phyloP scores from a whole-genome alignment of 37 sponge, comb jelly and placozoan species.

The Spongilla lacustris region DNA sequence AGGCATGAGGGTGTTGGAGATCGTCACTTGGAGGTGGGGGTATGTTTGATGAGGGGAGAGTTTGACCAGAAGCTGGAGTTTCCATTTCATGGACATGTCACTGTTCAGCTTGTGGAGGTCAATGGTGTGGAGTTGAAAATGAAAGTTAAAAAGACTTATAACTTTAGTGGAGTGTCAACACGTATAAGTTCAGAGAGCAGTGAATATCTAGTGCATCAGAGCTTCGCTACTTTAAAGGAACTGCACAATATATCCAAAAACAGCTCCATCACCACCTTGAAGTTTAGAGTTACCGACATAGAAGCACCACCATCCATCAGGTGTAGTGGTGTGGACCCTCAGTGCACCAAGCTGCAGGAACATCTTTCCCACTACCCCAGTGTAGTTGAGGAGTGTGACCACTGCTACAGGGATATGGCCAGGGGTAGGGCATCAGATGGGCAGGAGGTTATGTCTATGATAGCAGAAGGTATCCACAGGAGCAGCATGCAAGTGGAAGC shows the following conservation, averaged over 20 bases:
- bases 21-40: neutral
- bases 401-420: neutral
- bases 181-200: neutral
- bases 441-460: neutral
- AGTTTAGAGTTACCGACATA: neutral
- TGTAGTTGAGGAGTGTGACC: neutral
- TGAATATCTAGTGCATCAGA: neutral
- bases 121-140: neutral
- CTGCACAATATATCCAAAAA: neutral
- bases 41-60: neutral
- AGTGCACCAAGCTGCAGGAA: neutral
- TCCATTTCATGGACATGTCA: neutral
- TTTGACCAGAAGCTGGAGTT: neutral
- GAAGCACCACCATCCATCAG: neutral
- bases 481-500: neutral
- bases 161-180: neutral
- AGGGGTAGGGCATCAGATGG: neutral
- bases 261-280: neutral
- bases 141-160: neutral
- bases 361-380: neutral
- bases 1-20: too few species aligned
- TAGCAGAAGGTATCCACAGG: neutral
- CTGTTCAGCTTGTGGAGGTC: neutral
- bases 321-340: neutral
- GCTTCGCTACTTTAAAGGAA: neutral